phyloP scores from a whole-genome alignment of 2,888 invertebrate genomes.

The Lumbricus terrestris region DNA sequence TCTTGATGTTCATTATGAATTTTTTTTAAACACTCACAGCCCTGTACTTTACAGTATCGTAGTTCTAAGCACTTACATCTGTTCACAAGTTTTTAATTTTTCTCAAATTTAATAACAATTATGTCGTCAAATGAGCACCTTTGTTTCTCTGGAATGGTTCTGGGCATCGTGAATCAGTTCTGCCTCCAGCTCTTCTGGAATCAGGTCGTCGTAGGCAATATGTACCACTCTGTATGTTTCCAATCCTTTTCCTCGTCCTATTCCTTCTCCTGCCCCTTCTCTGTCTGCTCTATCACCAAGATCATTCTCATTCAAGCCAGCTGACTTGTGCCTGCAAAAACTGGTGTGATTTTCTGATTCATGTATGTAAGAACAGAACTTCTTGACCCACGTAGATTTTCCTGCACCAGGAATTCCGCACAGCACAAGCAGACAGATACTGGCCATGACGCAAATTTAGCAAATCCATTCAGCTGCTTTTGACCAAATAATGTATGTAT shows the following conservation, averaged over 20 bases:
- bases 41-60: background rate
- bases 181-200: slow-evolving; percentile 19
- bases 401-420: slow-evolving; percentile 23
- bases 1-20: background rate
- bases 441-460: background rate
- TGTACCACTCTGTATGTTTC: background rate
- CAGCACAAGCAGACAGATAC: background rate
- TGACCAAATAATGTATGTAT: background rate
- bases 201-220: slow-evolving; percentile 14
- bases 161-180: background rate
- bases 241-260: background rate
- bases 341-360: background rate
- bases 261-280: background rate
- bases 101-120: background rate
- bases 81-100: background rate
- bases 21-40: background rate
- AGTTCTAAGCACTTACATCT: background rate
- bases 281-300: background rate
- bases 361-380: background rate
- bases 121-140: background rate
- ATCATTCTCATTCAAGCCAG: background rate
- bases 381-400: slow-evolving; percentile 9
- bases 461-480: background rate
- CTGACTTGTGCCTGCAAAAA: background rate
- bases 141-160: background rate